phyloP scores from a whole-genome alignment of 1,140 invertebrate species.

The Zaprionus kolodkinae region DNA sequence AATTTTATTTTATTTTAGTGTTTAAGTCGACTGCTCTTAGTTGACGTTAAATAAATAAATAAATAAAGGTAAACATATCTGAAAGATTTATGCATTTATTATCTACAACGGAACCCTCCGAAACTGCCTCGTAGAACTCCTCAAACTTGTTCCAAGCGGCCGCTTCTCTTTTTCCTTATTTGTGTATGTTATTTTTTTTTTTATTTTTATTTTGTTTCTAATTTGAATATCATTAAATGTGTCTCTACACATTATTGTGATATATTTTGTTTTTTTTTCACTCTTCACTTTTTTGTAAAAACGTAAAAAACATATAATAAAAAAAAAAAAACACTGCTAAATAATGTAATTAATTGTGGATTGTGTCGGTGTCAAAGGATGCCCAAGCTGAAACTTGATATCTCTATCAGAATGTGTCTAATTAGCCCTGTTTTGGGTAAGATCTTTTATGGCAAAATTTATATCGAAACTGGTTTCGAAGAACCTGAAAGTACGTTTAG shows the following conservation, averaged over 20 bases:
- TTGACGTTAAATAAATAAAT: too few relatives aligned
- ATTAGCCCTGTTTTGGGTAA: background rate
- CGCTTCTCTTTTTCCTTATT: constrained; percentile 1
- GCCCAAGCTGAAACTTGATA: background rate
- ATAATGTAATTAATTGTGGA: background rate
- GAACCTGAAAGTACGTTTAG: background rate
- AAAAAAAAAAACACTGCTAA: background rate
- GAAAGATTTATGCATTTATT: constrained; percentile 55
- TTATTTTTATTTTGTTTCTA: constrained; percentile 42
- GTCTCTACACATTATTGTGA: constrained; percentile 22
- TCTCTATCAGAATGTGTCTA: background rate
- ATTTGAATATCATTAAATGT: constrained; percentile 65
- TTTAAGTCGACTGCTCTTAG: too few relatives aligned
- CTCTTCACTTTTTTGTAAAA: background rate
- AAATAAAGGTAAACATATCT: constrained; percentile 65
- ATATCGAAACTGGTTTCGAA: constrained; percentile 6
- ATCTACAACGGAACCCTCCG: constrained; percentile 21
- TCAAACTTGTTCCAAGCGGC: background rate
- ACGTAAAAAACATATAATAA: background rate
- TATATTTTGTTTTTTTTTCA: constrained; percentile 25
- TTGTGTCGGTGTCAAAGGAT: background rate
- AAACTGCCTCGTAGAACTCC: constrained; percentile 6
- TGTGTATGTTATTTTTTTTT: too few relatives aligned
- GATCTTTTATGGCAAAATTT: background rate
- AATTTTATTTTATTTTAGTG: too few relatives aligned